Evolutionary conservation across 2,113 vertebrate genomes (phyloP).

Genomic region (Muntiacus muntjak): DNA sequence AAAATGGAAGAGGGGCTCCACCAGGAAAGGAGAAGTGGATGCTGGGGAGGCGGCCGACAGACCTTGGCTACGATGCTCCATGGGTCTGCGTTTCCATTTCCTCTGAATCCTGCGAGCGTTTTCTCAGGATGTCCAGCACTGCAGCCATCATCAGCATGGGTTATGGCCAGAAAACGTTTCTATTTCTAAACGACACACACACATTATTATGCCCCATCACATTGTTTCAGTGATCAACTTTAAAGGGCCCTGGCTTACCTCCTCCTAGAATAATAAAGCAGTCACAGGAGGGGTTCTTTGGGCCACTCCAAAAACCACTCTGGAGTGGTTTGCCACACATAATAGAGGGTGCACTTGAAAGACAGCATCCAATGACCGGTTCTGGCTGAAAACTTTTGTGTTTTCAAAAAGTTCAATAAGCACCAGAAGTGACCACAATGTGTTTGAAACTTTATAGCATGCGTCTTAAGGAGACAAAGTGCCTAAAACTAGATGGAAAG

Average conservation of each 20-base stretch:
- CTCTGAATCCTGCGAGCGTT: background rate
- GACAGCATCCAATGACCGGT: constrained; percentile 40
- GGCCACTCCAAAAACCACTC: constrained; percentile 61
- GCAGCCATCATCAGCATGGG: background rate
- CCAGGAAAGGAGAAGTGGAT: background rate
- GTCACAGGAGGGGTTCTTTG: constrained; percentile 38
- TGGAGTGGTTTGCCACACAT: constrained; percentile 52
- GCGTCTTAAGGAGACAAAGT: constrained; percentile 52
- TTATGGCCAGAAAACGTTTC: background rate
- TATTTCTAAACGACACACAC: constrained; percentile 25
- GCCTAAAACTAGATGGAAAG: constrained; percentile 63
- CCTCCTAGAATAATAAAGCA: constrained; percentile 60
- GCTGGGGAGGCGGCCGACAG: background rate
- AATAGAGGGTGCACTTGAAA: constrained; percentile 53
- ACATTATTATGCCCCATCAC: background rate
- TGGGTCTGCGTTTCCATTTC: background rate
- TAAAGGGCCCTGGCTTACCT: constrained; percentile 40
- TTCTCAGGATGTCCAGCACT: background rate
- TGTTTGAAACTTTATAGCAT: constrained; percentile 68
- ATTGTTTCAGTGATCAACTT: constrained; percentile 17
- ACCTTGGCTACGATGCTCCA: background rate
- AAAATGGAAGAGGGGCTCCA: background rate
- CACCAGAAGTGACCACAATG: constrained; percentile 62
- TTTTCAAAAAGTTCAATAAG: constrained; percentile 52
- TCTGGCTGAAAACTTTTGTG: constrained; percentile 49